Evolutionary conservation across 2,113 vertebrate species (phyloP).

Genomic region (Burhinus bistriatus): DNA sequence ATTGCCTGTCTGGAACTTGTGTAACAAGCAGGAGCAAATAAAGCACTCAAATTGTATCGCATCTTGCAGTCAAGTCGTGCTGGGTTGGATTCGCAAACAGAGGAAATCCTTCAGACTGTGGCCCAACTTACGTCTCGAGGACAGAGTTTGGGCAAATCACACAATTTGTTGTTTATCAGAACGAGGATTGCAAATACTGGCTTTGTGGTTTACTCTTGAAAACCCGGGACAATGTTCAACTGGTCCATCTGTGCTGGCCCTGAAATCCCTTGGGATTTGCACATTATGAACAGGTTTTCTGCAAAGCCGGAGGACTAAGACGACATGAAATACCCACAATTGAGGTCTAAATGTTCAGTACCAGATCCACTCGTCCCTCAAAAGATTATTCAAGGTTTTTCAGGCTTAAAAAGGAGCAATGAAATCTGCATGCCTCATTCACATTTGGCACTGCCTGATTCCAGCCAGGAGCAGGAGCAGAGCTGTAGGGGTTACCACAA

Average conservation of each 20-base stretch:
- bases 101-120: constrained; percentile 35
- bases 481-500: background rate
- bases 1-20: constrained; percentile 20
- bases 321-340: fast-evolving
- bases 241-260: background rate
- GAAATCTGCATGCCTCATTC: background rate
- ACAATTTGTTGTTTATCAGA: background rate
- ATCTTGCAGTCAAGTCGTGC: background rate
- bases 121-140: background rate
- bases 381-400: background rate
- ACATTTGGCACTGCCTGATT: background rate
- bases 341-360: background rate
- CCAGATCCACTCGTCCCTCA: background rate
- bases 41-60: background rate
- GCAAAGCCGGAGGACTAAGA: background rate
- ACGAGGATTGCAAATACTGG: background rate
- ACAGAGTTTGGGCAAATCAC: background rate
- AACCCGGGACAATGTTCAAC: background rate
- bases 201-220: background rate
- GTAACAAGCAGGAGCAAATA: background rate
- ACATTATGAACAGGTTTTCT: background rate
- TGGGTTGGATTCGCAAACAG: background rate
- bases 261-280: background rate
- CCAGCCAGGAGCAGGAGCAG: background rate
- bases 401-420: background rate